These are phyloP conservation scores for Brachirus orientalis DNA, from an alignment of 2,113 vertebrate species.

Conservation along the genomic window DNA sequence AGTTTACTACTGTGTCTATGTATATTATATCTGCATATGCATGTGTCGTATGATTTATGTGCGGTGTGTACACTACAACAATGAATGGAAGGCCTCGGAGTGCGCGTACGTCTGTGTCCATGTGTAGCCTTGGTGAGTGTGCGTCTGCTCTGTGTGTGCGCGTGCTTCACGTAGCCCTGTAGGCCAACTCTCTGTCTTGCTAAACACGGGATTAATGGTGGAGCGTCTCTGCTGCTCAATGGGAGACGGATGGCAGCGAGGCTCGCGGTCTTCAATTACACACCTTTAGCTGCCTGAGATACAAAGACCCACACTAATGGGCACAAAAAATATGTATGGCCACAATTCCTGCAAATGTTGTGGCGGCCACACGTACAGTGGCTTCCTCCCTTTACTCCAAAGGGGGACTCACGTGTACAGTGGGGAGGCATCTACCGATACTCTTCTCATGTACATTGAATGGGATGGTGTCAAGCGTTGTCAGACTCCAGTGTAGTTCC, in stretches of 20 bases:
- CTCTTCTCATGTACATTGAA: too few relatives aligned
- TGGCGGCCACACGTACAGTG: conserved; percentile 16
- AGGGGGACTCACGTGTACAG: conserved; percentile 1
- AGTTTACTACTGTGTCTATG: not conserved
- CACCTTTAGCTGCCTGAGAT: conserved; percentile 41
- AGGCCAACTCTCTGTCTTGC: conserved; percentile 64
- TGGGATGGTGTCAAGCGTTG: too few relatives aligned
- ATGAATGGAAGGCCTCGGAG: conserved; percentile 5
- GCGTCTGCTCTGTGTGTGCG: conserved; percentile 24
- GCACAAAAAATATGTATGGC: not conserved
- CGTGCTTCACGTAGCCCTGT: conserved; percentile 57
- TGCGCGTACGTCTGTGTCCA: conserved; percentile 16
- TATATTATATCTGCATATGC: not conserved
- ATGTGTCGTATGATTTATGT: not conserved
- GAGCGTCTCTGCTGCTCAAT: conserved; percentile 59
- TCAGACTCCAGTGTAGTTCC: too few relatives aligned
- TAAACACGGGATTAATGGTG: conserved; percentile 74
- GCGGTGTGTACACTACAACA: not conserved
- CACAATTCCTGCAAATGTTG: conserved; percentile 35
- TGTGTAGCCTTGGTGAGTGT: conserved; percentile 4
- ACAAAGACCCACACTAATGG: conserved; percentile 1
- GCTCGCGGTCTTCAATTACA: conserved; percentile 61
- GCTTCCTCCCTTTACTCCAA: too few relatives aligned
- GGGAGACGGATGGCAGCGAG: conserved; percentile 59
- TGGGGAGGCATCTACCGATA: too few relatives aligned